Base-by-base conservation (phyloP, 2,888 invertebrate species). In the Microdon myrmicae region DNA sequence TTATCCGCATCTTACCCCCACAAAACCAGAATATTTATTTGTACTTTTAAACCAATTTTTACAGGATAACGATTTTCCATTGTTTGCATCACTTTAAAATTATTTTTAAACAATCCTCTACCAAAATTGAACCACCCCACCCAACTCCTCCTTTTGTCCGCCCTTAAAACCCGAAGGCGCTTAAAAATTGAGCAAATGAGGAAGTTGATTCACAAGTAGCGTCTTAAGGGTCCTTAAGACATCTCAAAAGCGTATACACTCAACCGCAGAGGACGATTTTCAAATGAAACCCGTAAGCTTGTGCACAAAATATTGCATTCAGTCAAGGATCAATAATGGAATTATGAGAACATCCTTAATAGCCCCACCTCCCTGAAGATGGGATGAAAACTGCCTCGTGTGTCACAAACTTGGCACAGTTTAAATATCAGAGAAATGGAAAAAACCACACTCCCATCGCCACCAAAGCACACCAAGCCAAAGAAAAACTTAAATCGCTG, bases 311-410 rank as follows among this genome's bases (percentile, higher is more conserved):
- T 47, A 55, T 55, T 47, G 47, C 55, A 39, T 45, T 47, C 45
- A 55, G 39, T 47, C 55, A 55, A 55, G 55, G 55, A 55, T 55
- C 55, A 55, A 55, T 55, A 55, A 55, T 55, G 55, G 47, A 47
- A 55, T 55, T 55, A 55, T 47, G 41, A 55, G 55, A 55, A 55
- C 41, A 47, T 47, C 55, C 47, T 47, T 55, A 55, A 55, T 47
- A 39, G 28, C 32, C 22, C 45, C n/a, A n/a, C n/a, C n/a, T n/a
- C n/a, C n/a, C n/a, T n/a, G n/a, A n/a, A n/a, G 28, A 34, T 26
- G 34, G 26, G 39, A 28, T 39, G 26, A 39, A 55, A 55, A 39
- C 34, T 34, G 28, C 22, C 41, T 47, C 32, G 32, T 31, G 10
- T 26, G 20, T 16, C 25, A 34, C 31, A 39, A 38, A 55, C 39